Evolutionary conservation across 2,797 vertebrate species (phyloP).

Genomic region (Coracias cyanogaster): DNA sequence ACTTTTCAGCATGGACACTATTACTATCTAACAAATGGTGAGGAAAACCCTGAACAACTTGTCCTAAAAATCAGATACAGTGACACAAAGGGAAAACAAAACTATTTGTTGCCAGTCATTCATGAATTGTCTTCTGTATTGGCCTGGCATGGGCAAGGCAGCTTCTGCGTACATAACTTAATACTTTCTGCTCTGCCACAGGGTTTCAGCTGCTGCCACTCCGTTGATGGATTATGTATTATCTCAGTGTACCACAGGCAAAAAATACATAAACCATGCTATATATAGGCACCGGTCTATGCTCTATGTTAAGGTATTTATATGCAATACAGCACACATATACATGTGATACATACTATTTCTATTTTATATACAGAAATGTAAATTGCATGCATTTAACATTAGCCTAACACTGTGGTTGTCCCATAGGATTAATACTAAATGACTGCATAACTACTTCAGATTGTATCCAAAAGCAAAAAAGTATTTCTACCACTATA

Average conservation of each 20-base stretch:
- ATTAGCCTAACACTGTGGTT: background rate
- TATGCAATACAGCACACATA: background rate
- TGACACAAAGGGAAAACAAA: background rate
- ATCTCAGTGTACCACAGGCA: background rate
- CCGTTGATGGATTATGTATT: background rate
- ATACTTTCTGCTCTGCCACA: fast-evolving
- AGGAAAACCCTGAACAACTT: background rate
- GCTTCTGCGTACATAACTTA: background rate
- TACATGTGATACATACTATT: background rate
- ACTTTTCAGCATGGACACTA: background rate
- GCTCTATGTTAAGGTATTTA: background rate
- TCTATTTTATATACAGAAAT: background rate
- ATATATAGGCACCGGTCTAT: background rate
- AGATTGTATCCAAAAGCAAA: background rate
- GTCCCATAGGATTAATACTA: background rate
- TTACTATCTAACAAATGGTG: background rate
- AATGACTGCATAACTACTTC: background rate
- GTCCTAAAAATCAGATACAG: background rate
- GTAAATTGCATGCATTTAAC: background rate
- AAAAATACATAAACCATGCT: background rate
- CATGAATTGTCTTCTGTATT: background rate
- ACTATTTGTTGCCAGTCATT: background rate
- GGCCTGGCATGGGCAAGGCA: background rate
- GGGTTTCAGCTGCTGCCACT: background rate
- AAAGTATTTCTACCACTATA: background rate